phyloP scores from a whole-genome alignment of 2,113 vertebrate genomes.

The Oxygymnocypris stewartii region DNA sequence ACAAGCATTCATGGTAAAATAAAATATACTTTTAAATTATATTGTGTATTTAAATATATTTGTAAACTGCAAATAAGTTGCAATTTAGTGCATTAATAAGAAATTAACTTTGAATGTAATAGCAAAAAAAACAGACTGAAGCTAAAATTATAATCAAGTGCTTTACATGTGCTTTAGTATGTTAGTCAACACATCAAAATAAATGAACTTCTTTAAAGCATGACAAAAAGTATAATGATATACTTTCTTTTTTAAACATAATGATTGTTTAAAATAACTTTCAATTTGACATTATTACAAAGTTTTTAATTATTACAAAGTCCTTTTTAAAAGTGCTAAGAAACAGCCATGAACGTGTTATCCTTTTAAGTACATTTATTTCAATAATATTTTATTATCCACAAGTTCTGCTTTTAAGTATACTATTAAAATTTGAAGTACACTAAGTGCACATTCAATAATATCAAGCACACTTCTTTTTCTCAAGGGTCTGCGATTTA shows the following conservation, averaged over 20 bases:
- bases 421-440: not conserved
- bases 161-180: not conserved
- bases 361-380: not conserved
- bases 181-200: not conserved
- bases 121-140: not conserved
- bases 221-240: no score
- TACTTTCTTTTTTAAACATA: no score
- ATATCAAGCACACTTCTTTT: not conserved
- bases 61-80: no score
- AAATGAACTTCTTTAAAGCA: no score
- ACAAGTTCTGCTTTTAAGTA: not conserved
- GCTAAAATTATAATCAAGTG: not conserved
- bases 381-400: not conserved
- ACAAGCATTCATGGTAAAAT: not conserved
- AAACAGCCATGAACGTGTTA: not conserved
- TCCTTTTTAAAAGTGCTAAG: not conserved
- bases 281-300: no score
- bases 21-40: not conserved
- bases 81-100: not conserved
- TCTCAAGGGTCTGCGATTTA: not conserved
- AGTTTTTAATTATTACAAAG: not conserved
- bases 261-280: no score
- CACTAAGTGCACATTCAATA: not conserved
- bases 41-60: not conserved
- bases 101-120: not conserved